Evolutionary conservation across 2,888 invertebrate genomes (phyloP).

Genomic region (Ctenicera cuprea): DNA sequence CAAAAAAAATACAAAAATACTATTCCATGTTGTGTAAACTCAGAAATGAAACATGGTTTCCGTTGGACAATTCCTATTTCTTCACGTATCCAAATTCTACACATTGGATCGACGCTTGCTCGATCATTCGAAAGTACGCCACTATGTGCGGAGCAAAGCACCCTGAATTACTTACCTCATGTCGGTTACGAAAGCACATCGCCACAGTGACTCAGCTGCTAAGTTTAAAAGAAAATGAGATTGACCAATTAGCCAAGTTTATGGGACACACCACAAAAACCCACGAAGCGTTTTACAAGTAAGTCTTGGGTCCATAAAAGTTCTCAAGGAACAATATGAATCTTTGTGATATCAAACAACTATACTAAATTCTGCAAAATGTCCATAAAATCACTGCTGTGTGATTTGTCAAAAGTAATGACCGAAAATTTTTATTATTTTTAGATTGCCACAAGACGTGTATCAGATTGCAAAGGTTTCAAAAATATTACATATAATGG

Average conservation of each 20-base stretch:
- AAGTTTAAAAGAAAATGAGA: slow-evolving; percentile 51
- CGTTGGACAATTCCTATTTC: slow-evolving; percentile 48
- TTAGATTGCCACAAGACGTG: slow-evolving; percentile 54
- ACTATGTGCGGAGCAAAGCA: slow-evolving; percentile 46
- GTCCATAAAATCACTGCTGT: background rate
- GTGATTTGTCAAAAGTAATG: slow-evolving; percentile 14
- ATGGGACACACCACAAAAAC: slow-evolving; percentile 55
- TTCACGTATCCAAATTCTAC: slow-evolving; percentile 51
- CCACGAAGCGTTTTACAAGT: slow-evolving; percentile 53
- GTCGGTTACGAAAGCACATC: slow-evolving; percentile 54
- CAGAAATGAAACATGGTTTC: slow-evolving; percentile 38
- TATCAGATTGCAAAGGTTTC: slow-evolving; percentile 56
- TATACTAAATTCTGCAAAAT: background rate
- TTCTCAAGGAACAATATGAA: slow-evolving; percentile 7
- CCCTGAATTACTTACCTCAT: slow-evolving; percentile 52
- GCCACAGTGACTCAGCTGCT: slow-evolving; percentile 55
- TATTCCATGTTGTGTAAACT: slow-evolving; percentile 41
- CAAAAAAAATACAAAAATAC: slow-evolving; percentile 47
- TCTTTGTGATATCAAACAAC: background rate
- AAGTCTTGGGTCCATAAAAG: background rate
- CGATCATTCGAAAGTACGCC: slow-evolving; percentile 54
- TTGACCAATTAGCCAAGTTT: slow-evolving; percentile 55
- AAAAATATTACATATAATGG: slow-evolving; percentile 54
- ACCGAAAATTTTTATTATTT: slow-evolving; percentile 23
- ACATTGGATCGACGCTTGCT: slow-evolving; percentile 53